Evolutionary conservation across 2,797 vertebrate species (phyloP).

Genomic region (Poecilia picta): DNA sequence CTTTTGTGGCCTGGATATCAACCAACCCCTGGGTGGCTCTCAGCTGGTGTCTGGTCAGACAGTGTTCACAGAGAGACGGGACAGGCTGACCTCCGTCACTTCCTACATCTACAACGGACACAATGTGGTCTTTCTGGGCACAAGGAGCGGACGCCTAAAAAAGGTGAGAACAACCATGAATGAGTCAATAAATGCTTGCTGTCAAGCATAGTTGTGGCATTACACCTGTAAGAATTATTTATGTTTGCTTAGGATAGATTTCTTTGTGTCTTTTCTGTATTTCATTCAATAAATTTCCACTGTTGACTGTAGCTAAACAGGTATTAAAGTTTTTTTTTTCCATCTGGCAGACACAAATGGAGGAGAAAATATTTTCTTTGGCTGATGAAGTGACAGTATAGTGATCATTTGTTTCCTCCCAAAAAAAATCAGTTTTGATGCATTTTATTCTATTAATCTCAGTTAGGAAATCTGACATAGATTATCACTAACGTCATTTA

Average conservation of each 20-base stretch:
- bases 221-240: background rate
- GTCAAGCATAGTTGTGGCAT: background rate
- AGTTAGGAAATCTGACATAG: background rate
- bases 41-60: constrained; percentile 88
- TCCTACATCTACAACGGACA: constrained; percentile 92
- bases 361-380: background rate
- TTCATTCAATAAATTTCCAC: background rate
- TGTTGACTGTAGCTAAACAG: background rate
- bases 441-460: background rate
- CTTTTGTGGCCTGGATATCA: constrained; percentile 97
- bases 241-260: background rate
- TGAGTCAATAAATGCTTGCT: background rate
- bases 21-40: constrained; percentile 92
- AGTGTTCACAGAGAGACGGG: constrained; percentile 87
- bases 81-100: constrained; percentile 91
- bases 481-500: background rate
- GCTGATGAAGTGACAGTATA: background rate
- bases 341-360: background rate
- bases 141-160: constrained; percentile 89
- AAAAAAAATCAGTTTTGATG: background rate
- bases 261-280: background rate
- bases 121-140: constrained; percentile 93
- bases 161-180: constrained; percentile 85
- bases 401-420: background rate
- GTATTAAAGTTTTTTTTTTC: background rate